These are phyloP conservation scores for Brotula barbata DNA, from an alignment of 2,797 vertebrate genomes.

Conservation along the genomic window DNA sequence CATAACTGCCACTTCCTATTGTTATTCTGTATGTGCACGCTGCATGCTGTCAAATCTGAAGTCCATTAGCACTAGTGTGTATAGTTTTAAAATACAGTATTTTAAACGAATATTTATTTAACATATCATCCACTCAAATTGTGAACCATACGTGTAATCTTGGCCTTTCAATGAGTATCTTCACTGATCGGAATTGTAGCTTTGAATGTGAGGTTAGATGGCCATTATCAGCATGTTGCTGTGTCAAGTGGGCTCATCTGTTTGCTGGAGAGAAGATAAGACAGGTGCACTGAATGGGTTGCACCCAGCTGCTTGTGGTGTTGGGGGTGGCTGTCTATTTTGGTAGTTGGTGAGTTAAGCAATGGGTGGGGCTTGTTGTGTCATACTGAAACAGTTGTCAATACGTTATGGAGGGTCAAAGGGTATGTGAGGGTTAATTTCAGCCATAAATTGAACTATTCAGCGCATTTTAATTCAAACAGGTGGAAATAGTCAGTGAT, in stretches of 20 bases:
- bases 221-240: constrained; percentile 13
- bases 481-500: background rate
- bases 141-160: no score
- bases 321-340: constrained; percentile 74
- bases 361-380: constrained; percentile 65
- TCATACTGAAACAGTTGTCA: constrained; percentile 28
- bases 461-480: background rate
- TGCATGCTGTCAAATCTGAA: constrained; percentile 22
- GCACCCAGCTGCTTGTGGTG: constrained; percentile 73
- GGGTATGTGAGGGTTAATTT: constrained; percentile 8
- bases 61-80: background rate
- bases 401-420: constrained; percentile 20
- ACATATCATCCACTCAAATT: no score
- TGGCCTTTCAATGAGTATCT: background rate
- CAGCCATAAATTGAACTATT: background rate
- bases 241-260: constrained; percentile 48
- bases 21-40: constrained; percentile 28
- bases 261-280: constrained; percentile 60
- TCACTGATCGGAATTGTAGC: background rate
- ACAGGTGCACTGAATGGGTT: constrained; percentile 74
- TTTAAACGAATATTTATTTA: no score
- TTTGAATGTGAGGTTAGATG: background rate
- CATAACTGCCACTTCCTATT: constrained; percentile 54
- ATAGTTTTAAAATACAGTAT: no score
- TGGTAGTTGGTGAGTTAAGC: constrained; percentile 66